Evolutionary conservation across 1,140 invertebrate species (phyloP).

Genomic region (Aporrectodea caliginosa): DNA sequence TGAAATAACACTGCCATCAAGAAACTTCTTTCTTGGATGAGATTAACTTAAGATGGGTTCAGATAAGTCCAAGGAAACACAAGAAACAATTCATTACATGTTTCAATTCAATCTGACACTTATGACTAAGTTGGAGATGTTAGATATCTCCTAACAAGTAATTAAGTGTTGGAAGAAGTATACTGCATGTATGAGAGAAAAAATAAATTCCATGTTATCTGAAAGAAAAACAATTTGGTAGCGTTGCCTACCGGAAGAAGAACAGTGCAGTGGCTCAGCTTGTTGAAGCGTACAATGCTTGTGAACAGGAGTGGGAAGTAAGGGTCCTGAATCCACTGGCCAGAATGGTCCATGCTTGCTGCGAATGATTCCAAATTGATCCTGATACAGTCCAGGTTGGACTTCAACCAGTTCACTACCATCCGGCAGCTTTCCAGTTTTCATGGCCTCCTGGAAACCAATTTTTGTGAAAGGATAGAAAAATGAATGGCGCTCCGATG

Average conservation of each 20-base stretch:
- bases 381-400: slow-evolving; percentile 44
- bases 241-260: neutral
- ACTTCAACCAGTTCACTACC: slow-evolving; percentile 39
- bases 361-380: slow-evolving; percentile 49
- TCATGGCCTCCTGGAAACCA: slow-evolving; percentile 43
- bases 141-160: too few relatives aligned
- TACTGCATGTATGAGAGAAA: too few relatives aligned
- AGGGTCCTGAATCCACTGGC: slow-evolving; percentile 47
- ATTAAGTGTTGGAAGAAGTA: too few relatives aligned
- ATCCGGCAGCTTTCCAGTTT: slow-evolving; percentile 43
- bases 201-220: too few relatives aligned
- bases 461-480: slow-evolving; percentile 44
- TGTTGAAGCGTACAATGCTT: neutral
- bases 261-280: slow-evolving; percentile 6
- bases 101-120: too few relatives aligned
- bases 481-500: slow-evolving; percentile 16
- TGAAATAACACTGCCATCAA: too few relatives aligned
- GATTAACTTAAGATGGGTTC: too few relatives aligned
- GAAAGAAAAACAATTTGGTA: too few relatives aligned
- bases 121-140: too few relatives aligned
- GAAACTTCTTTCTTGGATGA: too few relatives aligned
- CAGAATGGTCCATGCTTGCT: slow-evolving; percentile 51
- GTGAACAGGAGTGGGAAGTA: slow-evolving; percentile 43
- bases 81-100: too few relatives aligned
- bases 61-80: too few relatives aligned